phyloP scores from a whole-genome alignment of 1,140 invertebrate genomes.

The Drosophila pseudoobscura region DNA sequence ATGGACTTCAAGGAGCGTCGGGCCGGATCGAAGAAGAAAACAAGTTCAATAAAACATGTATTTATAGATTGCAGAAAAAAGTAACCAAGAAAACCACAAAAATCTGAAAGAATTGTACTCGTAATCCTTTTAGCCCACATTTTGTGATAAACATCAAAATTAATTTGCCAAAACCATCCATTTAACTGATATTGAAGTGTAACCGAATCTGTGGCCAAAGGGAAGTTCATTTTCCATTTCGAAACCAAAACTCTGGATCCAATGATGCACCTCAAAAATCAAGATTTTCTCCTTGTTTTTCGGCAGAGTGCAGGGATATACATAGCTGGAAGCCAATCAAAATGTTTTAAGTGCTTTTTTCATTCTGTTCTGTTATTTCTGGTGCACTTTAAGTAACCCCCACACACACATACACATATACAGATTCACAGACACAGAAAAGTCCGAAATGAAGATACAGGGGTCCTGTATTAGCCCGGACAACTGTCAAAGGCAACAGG shows the following conservation, averaged over 20 bases:
- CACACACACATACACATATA: neutral
- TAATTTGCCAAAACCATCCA: neutral
- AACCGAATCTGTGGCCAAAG: slow-evolving; percentile 4
- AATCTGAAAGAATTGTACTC: too few relatives aligned
- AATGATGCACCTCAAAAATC: slow-evolving; percentile 11
- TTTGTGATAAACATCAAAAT: neutral
- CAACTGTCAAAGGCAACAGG: slow-evolving; percentile 65
- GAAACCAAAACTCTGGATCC: slow-evolving; percentile 1
- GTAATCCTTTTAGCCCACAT: neutral
- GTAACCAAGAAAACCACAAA: neutral
- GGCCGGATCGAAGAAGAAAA: too few relatives aligned
- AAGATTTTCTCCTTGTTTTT: slow-evolving; percentile 2
- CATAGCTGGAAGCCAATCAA: slow-evolving; percentile 33
- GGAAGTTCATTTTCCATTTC: slow-evolving; percentile 1
- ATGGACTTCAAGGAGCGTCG: neutral
- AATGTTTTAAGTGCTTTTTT: slow-evolving; percentile 32
- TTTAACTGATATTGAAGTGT: neutral
- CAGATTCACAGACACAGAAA: slow-evolving; percentile 12
- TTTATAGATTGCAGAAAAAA: neutral
- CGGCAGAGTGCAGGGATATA: too few relatives aligned
- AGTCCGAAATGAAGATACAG: slow-evolving; percentile 42
- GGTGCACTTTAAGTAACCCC: slow-evolving; percentile 35
- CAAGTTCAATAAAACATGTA: slow-evolving; percentile 7
- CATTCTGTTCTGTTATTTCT: slow-evolving; percentile 17
- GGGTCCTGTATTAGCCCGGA: slow-evolving; percentile 47